Conservation (phyloP, 2,113 vertebrate species). For the Aplodontia rufa region DNA sequence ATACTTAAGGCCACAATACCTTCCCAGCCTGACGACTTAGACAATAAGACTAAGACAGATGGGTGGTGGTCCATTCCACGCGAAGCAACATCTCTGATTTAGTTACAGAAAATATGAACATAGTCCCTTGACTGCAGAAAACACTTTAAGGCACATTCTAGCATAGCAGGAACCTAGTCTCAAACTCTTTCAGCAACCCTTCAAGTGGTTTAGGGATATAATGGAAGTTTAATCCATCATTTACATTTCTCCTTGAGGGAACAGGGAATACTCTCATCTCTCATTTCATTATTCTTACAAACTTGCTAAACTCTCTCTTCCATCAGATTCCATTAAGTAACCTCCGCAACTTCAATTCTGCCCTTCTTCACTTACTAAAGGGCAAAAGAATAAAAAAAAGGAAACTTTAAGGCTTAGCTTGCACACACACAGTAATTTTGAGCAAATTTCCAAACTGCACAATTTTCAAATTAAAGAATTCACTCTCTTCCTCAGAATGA, state of each 20-base stretch:
- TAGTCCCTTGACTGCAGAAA: background rate
- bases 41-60: background rate
- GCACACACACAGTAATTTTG: background rate
- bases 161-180: background rate
- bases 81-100: background rate
- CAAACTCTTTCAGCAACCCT: background rate
- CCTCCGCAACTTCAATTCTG: background rate
- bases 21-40: background rate
- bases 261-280: background rate
- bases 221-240: background rate
- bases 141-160: background rate
- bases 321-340: background rate
- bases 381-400: slow-evolving; percentile 8
- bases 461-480: background rate
- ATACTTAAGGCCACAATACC: background rate
- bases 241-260: background rate
- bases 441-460: background rate
- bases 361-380: slow-evolving; percentile 12
- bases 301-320: background rate
- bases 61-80: background rate
- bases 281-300: slow-evolving; percentile 5
- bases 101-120: background rate
- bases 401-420: background rate
- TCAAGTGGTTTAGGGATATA: background rate
- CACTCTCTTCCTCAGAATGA: background rate